Conservation (phyloP, 92 coral and sea anemone genomes). For the Pocillopora grandis region DNA sequence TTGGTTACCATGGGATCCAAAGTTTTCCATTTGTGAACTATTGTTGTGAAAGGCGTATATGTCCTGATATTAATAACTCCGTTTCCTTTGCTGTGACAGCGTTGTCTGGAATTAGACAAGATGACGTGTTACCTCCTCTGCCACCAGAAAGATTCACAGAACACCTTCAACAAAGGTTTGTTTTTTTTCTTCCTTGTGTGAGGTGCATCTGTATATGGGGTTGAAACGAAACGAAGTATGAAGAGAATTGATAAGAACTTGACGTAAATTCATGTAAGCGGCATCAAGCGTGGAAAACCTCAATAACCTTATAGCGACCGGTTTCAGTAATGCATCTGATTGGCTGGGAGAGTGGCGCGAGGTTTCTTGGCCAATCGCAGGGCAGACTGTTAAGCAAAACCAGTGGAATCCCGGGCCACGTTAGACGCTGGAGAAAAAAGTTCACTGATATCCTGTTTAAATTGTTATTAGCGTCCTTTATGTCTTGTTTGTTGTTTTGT, state of each 20-base stretch:
- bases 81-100: conserved; percentile 31
- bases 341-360: not conserved
- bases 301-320: too few species aligned
- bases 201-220: not conserved
- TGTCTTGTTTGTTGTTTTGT: conserved; percentile 2
- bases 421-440: not conserved
- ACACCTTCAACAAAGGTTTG: conserved; percentile 20
- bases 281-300: too few species aligned
- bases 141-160: conserved; percentile 62
- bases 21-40: too few species aligned
- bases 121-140: conserved; percentile 72
- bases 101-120: conserved; percentile 79
- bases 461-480: not conserved
- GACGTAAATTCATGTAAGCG: too few species aligned
- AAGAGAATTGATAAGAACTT: not conserved
- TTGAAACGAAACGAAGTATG: not conserved
- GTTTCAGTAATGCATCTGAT: not conserved
- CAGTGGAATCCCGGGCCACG: not conserved
- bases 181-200: not conserved
- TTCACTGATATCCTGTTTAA: not conserved
- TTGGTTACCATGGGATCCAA: too few species aligned
- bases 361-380: not conserved
- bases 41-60: too few species aligned
- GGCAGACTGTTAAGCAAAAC: not conserved
- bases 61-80: too few species aligned